phyloP scores from a whole-genome alignment of 1,140 invertebrate genomes.

The Pogonomyrmex barbatus region DNA sequence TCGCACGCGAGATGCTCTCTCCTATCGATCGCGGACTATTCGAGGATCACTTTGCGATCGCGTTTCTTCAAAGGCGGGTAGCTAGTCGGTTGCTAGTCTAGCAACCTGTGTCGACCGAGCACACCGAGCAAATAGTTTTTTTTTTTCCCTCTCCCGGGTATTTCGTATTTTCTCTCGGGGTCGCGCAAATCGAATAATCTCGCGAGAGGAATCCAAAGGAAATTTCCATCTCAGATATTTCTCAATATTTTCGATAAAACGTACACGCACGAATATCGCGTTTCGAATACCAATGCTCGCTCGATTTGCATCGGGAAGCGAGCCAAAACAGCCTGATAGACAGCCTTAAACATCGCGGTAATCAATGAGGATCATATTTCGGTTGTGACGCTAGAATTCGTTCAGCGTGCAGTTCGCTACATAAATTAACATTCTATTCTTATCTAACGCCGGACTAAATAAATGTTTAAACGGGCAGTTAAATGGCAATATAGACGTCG shows the following conservation, averaged over 20 bases:
- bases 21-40: constrained; percentile 9
- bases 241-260: constrained; percentile 24
- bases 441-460: constrained; percentile 20
- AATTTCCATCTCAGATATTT: constrained; percentile 31
- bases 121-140: constrained; percentile 32
- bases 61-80: constrained; percentile 14
- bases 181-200: background rate
- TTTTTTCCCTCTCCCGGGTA: background rate
- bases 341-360: constrained; percentile 7
- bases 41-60: constrained; percentile 38
- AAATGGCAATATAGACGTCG: constrained; percentile 41
- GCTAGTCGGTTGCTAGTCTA: constrained; percentile 9
- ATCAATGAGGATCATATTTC: background rate
- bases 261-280: background rate
- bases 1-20: constrained; percentile 4
- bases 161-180: constrained; percentile 22
- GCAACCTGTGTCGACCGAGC: background rate
- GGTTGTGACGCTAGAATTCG: background rate
- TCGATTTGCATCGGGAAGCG: background rate
- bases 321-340: background rate
- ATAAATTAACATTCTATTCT: constrained; percentile 24
- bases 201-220: constrained; percentile 7
- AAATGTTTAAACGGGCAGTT: background rate
- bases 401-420: background rate
- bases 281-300: background rate